Conservation (phyloP, 2,113 vertebrate genomes). For the Dicerorhinus sumatrensis region DNA sequence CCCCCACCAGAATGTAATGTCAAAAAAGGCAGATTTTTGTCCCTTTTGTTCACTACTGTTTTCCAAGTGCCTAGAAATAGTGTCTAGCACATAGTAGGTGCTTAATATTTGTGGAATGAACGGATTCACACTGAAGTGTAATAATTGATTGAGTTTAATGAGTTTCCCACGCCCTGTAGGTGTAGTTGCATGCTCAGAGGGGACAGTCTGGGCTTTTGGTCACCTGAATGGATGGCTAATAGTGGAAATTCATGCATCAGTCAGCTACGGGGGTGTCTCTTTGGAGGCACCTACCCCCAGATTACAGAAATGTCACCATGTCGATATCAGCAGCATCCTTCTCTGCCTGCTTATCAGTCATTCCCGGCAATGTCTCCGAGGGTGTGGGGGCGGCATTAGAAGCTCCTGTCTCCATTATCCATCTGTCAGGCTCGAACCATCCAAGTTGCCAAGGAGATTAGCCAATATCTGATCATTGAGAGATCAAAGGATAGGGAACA, state of each 20-base stretch:
- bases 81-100: background rate
- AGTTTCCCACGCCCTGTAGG: background rate
- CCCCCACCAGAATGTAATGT: background rate
- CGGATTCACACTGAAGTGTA: background rate
- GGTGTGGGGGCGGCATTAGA: background rate
- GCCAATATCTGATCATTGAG: background rate
- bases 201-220: background rate
- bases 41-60: background rate
- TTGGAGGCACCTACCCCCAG: background rate
- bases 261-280: background rate
- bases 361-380: background rate
- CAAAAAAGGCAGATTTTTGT: background rate
- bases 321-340: too few species aligned
- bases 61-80: background rate
- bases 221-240: background rate
- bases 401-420: background rate
- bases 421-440: background rate
- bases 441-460: background rate
- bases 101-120: background rate
- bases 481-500: background rate
- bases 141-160: rapidly evolving
- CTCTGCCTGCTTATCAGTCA: background rate
- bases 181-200: background rate
- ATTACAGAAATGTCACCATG: background rate
- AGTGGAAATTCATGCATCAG: too few species aligned